These are phyloP conservation scores for Rhabdomys pumilio DNA, from an alignment of 2,797 vertebrate genomes.

Conservation along the genomic window DNA sequence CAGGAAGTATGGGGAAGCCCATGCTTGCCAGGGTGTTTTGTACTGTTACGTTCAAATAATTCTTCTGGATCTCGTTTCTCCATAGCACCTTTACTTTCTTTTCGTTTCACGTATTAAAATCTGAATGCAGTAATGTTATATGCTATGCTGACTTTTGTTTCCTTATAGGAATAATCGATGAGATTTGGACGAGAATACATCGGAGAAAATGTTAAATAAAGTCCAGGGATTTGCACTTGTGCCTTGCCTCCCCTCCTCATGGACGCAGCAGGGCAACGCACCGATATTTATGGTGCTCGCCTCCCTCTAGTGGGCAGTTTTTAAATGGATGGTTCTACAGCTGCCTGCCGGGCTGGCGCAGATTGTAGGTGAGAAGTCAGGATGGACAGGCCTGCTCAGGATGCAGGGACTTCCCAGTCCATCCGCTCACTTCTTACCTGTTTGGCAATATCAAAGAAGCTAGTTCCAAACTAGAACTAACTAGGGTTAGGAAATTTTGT, in stretches of 20 bases:
- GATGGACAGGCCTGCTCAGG: neutral
- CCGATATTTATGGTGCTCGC: conserved; percentile 85
- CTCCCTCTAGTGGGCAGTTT: conserved; percentile 88
- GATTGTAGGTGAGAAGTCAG: neutral
- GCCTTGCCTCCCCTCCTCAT: conserved; percentile 1
- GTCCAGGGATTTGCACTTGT: neutral
- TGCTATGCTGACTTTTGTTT: neutral
- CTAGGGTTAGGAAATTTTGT: neutral
- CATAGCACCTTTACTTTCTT: conserved; percentile 50
- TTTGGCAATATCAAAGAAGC: neutral
- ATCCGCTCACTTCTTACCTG: neutral
- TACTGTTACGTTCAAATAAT: neutral
- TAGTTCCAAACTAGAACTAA: conserved; percentile 3
- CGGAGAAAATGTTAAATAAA: neutral
- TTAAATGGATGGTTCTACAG: neutral
- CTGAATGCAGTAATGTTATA: neutral
- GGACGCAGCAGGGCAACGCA: neutral
- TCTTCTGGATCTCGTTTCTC: conserved; percentile 43
- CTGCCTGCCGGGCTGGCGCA: fast-evolving
- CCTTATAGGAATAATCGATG: fast-evolving
- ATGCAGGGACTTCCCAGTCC: neutral
- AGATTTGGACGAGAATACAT: neutral
- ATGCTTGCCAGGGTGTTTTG: conserved; percentile 21
- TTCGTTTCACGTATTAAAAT: conserved; percentile 64
- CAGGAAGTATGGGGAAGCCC: neutral